Base-by-base conservation (phyloP, 2,888 invertebrate species). In the Scaptomyza parva region DNA sequence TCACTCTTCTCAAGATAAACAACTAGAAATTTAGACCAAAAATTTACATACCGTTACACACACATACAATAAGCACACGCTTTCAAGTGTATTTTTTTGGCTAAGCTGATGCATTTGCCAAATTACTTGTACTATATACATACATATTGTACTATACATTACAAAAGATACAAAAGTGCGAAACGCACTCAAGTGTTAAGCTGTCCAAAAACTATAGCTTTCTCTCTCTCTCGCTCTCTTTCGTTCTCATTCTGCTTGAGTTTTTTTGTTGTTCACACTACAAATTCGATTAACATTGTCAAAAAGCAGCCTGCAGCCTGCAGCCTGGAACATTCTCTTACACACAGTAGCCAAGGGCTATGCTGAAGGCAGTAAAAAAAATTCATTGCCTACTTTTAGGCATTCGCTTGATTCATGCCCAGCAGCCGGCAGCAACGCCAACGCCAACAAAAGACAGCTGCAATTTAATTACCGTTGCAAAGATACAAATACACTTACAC, bases 391-490 rank as follows among this genome's bases (percentile, higher is more conserved):
- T 76, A 51, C 65, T 76, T 69, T 76, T 69, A 65, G 72, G 69
- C 69, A 22, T 58, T 1, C 53, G 35, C 50, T 53, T 57, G 51
- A 71, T 72, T 73, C 69, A 61, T 68, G 45, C 50, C 8, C 66
- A 70, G 43, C 60, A 43, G 40, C 58, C 14, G 45, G 37, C 68
- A 39, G 61, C 61, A 76, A 67, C 77, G 67, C 58, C 69, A 69
- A 62, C 69, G 30, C 30, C 55, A 76, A 78, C 73, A 70, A 68
- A 69, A 68, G 60, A 62, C 68, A 82, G 73, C 70, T 73, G 78
- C 86, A 86, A 80, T 83, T 83, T 84, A 83, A 83, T 83, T 83
- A 83, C 82, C 73, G 70, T 73, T 73, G 67, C 71, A 74, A 58
- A 75, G 72, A 64, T 48, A 66, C 68, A 72, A 52, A 67, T 20